Base-by-base conservation (phyloP, 1,140 invertebrate species). In the Anthonomus grandis region DNA sequence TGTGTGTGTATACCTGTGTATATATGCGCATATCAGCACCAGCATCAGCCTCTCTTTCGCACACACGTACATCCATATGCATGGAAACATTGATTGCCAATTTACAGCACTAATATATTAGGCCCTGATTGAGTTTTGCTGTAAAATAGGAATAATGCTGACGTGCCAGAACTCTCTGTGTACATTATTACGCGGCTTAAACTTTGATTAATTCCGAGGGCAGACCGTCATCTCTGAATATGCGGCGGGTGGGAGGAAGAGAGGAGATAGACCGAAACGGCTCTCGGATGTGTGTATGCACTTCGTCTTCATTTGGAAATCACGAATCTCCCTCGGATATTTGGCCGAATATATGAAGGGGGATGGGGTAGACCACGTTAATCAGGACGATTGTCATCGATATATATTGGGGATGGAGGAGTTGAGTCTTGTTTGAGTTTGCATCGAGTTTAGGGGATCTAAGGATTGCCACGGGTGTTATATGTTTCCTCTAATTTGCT, bases 91-190 rank as follows among this genome's bases (percentile, higher is more conserved):
- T 73, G 71, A 73, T 73, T 73, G 71, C 70, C 71, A 73, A 73
- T 73, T 73, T 73, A 73, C 70, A 70, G 69, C 70, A 71, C 70
- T 73, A 73, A 73, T 73, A 73, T 73, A 73, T 73, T 73, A 73
- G 68, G 67, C 69, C 68, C 67, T 73, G 71, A 73, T 73, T 73
- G 71, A 72, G 71, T 72, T 73, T 72, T 72, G 69, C 69, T 73
- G 71, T 73, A 73, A 73, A 73, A 73, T 72, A 72, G 69, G 69
- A 73, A 73, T 73, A 73, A 73, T 72, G 70, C 70, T 72, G 68
- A 71, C 71, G 70, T 69, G 66, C 66, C 69, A 66, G 60, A 62
- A 64, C 46, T 39, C 39, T 57, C 25, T 58, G 55, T 63, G 65
- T 67, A 70, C 71, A 73, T 73, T 71, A 71, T 73, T 71, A 70